phyloP scores from a whole-genome alignment of 2,113 vertebrate genomes.

The Alethe castanea region DNA sequence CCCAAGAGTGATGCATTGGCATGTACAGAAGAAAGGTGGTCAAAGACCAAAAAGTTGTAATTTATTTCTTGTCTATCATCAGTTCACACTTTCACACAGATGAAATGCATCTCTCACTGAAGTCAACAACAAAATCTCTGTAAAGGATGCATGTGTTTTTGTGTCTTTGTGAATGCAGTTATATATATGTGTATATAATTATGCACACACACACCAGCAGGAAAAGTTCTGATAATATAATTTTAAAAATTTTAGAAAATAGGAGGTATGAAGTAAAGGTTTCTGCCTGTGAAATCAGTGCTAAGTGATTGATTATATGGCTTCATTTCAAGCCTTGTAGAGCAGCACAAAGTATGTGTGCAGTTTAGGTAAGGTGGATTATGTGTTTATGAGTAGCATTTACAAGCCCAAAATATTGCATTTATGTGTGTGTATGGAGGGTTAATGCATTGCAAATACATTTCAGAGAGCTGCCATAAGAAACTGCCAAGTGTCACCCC shows the following conservation, averaged over 20 bases:
- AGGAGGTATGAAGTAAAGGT: not conserved
- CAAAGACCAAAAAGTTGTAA: not conserved
- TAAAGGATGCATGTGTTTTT: not conserved
- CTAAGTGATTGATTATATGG: not conserved
- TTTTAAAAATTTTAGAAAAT: not conserved
- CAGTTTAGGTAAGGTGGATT: not conserved
- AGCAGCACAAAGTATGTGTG: not conserved
- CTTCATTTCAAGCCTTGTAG: not conserved
- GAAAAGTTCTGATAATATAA: not conserved
- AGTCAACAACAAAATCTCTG: not conserved
- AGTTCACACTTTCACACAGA: not conserved
- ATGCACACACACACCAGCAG: not conserved
- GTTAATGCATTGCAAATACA: not conserved
- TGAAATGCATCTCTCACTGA: not conserved
- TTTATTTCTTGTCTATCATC: not conserved
- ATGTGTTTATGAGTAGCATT: not conserved
- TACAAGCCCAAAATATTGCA: not conserved
- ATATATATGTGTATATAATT: not conserved
- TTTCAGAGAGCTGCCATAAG: not conserved
- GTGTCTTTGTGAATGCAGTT: not conserved
- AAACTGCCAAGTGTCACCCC: not conserved
- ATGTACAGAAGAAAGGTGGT: not conserved
- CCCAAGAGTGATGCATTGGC: not conserved
- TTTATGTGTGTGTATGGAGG: not conserved
- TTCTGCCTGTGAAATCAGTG: not conserved